Percentiles rank a stretch among this genome's conserved stretches.
These are phyloP conservation scores for Ophiothrix spiculata DNA, from an alignment of 35 echinoderm and acorn worm species.

Conservation along the genomic window DNA sequence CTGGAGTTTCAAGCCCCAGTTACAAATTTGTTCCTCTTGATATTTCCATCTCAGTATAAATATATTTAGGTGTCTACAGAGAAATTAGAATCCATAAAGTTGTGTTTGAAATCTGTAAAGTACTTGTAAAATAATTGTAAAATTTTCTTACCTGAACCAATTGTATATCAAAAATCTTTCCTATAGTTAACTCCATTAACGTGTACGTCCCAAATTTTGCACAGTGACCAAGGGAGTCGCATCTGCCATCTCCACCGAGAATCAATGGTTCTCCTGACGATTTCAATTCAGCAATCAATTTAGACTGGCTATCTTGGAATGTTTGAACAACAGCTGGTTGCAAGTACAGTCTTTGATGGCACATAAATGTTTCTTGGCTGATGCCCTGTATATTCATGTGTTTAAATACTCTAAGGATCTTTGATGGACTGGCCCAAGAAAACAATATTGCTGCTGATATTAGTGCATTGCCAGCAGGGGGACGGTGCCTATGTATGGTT, in stretches of 20 bases:
- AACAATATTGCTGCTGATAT: conserved; percentile 37
- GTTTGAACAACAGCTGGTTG: conserved; percentile 22
- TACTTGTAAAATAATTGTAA: no score
- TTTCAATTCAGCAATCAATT: neutral
- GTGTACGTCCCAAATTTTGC: conserved; percentile 66
- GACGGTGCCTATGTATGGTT: conserved; percentile 5
- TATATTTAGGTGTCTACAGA: no score
- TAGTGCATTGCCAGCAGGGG: conserved; percentile 30
- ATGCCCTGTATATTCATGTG: neutral
- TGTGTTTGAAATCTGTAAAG: no score
- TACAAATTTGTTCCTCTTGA: no score
- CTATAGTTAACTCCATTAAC: conserved; percentile 38
- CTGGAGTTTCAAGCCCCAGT: no score
- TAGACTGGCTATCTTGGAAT: conserved; percentile 5
- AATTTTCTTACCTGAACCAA: conserved; percentile 71
- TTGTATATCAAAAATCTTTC: conserved; percentile 66
- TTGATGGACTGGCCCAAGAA: conserved; percentile 21
- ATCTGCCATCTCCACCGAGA: conserved; percentile 48
- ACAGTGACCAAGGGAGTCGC: conserved; percentile 65
- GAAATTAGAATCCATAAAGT: no score
- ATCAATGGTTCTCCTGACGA: conserved; percentile 2
- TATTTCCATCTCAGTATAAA: no score
- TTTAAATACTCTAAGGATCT: conserved; percentile 28
- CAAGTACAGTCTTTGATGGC: conserved; percentile 14
- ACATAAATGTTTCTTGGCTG: conserved; percentile 3